phyloP scores from a whole-genome alignment of 2,113 vertebrate genomes.

The Micromys minutus region DNA sequence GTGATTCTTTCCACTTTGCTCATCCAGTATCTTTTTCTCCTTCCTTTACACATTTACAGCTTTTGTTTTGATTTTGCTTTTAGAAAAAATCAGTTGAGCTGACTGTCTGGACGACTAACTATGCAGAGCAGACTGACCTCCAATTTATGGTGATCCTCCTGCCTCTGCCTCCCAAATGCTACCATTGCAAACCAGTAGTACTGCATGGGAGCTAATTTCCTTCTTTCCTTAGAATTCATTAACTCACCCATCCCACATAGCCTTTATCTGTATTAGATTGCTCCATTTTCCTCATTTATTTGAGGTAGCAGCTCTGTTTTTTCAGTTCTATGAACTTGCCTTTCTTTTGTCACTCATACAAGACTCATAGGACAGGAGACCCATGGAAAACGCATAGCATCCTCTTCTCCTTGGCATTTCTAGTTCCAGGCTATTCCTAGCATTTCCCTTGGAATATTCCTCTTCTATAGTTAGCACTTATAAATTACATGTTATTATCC shows the following conservation, averaged over 20 bases:
- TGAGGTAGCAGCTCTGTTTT: not conserved
- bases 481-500: not conserved
- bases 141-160: not conserved
- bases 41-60: not conserved
- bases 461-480: not conserved
- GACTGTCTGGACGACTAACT: not conserved
- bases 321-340: not conserved
- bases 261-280: not conserved
- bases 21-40: not conserved
- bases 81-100: no score
- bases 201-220: not conserved
- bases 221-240: not conserved
- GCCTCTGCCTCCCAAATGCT: not conserved
- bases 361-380: not conserved
- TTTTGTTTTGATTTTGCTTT: not conserved
- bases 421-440: not conserved
- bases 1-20: not conserved
- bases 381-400: not conserved
- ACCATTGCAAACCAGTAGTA: no score
- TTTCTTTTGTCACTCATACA: not conserved
- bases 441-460: not conserved
- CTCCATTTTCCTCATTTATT: not conserved
- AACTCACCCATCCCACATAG: not conserved
- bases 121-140: not conserved
- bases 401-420: no score